A percentile compares a stretch with the other conserved stretches of the same genome.
Evolutionary conservation across 2,888 invertebrate genomes (phyloP).

Genomic region (Acronicta psi): DNA sequence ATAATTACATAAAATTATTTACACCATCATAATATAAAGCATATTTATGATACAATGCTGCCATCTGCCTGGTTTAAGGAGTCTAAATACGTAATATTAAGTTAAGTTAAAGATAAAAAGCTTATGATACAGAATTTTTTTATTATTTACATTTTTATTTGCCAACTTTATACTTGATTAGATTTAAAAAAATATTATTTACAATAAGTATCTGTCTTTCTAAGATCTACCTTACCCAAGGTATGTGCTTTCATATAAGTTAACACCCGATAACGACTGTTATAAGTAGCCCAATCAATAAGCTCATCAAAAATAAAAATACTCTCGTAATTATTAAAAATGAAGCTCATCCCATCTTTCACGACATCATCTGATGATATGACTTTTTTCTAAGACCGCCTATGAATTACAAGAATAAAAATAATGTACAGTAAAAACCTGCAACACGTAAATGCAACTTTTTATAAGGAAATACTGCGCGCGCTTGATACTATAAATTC

Average conservation of each 20-base stretch:
- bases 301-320: neutral
- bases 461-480: neutral
- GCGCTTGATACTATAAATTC: neutral
- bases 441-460: too few species aligned
- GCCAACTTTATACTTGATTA: neutral
- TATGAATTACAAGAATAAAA: too few species aligned
- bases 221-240: neutral
- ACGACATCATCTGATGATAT: too few species aligned
- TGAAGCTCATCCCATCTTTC: too few species aligned
- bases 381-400: too few species aligned
- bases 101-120: neutral
- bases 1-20: slow-evolving; percentile 17
- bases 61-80: neutral
- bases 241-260: neutral
- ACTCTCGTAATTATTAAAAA: too few species aligned
- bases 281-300: neutral
- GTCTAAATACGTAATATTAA: neutral
- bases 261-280: neutral
- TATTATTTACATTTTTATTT: neutral
- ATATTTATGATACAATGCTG: slow-evolving; percentile 21
- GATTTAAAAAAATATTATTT: neutral
- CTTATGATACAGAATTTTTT: neutral
- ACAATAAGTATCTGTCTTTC: neutral
- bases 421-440: neutral
- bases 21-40: slow-evolving; percentile 22